Percentiles rank a stretch among this genome's conserved stretches.
Conservation (phyloP, 2,888 invertebrate genomes). For the Dolomedes plantarius region DNA sequence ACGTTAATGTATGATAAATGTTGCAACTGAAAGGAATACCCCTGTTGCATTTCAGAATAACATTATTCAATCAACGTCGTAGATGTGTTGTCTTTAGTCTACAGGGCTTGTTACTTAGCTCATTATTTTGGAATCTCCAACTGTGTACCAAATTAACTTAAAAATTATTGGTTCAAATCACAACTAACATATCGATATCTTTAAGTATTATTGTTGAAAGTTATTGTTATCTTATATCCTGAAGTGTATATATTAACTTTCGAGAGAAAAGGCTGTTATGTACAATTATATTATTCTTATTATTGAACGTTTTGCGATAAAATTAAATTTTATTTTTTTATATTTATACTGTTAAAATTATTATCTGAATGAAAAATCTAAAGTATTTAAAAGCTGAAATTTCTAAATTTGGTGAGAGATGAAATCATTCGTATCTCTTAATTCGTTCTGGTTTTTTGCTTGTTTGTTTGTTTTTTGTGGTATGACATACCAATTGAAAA, state of each 20-base stretch:
- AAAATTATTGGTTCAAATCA: neutral
- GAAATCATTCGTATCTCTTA: no score
- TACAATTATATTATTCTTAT: constrained; percentile 31
- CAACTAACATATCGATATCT: constrained; percentile 39
- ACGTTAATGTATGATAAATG: no score
- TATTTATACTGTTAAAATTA: constrained; percentile 40
- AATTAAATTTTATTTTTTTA: constrained; percentile 48
- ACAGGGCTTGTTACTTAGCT: no score
- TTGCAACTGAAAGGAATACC: no score
- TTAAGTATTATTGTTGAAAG: constrained; percentile 36
- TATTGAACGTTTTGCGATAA: constrained; percentile 20
- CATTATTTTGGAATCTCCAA: no score
- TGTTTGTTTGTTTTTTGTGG: no score
- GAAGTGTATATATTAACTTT: constrained; percentile 41
- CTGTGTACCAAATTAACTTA: no score
- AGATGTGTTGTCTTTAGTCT: no score
- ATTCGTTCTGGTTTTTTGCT: no score
- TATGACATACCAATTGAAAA: no score
- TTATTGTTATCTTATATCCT: constrained; percentile 36
- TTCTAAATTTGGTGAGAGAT: neutral
- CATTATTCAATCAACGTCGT: no score
- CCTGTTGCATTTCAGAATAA: no score
- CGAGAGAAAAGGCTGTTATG: constrained; percentile 19
- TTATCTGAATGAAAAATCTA: neutral
- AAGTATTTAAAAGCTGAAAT: neutral